Base-by-base conservation (phyloP, 2,797 vertebrate species). In the Nannoperca australis region DNA sequence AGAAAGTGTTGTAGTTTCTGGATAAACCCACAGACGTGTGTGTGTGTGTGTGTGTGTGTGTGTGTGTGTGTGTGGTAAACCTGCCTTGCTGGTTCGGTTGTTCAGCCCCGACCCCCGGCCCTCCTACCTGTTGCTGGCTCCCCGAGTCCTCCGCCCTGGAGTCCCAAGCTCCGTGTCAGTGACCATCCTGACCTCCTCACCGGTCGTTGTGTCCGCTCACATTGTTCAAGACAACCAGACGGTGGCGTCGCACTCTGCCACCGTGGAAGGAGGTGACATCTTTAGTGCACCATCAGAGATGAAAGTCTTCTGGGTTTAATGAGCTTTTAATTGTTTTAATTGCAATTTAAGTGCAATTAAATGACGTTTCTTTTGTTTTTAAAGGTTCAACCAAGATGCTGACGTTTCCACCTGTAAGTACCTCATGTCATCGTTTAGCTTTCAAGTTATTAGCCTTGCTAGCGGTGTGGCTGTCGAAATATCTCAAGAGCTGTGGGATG, bases 71-170 rank as follows among this genome's bases (percentile, higher is more conserved):
- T 44, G 51, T n/a, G 1, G 58, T 58, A 9, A 30, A 14, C 13
- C 30, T 38, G 18, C n/a, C 18, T 15, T 24, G 56, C 27, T 10
- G 36, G 3, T 62, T 7, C 50, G 36, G 1, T 20, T 18, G 59
- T 51, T 24, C 77, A 90, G 88, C 18, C 47, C 62, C 1, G 7
- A 7, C 7, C 59, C 38, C 2, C 77, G 14, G 44, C 76, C 90
- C 4, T 84, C 90, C 5, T 95, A 95, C 75, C 78, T 95, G 80
- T 81, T 95, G 70, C 79, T 93, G n/a, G 63, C 70, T 30, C 88
- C 93, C n/a, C 17, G 4, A 20, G 6, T 42, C 1, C 30, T 95
- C 12, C 71, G 22, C 2, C 69, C 81, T 1, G 89, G 82, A 10
- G 62, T 91, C 66, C 88, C 86, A 0, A 68, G 63, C 0, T 54